Evolutionary conservation across 2,113 vertebrate genomes (phyloP), one percentile per base, ranked within the genome.

Genomic region (Siniperca knerii): DNA sequence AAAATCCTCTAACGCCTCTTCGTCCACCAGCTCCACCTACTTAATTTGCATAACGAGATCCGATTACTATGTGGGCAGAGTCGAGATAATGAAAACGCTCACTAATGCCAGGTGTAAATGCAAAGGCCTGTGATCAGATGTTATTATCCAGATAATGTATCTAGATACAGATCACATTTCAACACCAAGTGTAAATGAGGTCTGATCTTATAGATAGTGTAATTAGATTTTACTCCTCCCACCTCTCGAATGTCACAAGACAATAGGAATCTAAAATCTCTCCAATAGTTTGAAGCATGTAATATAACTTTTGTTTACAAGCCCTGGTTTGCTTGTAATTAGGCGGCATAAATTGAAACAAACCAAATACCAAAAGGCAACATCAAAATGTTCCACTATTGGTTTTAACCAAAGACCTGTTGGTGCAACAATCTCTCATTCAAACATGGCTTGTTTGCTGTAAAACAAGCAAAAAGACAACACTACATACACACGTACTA

Each of bases 11-110:
- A 29, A 29, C 29, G 29, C 29, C 29, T 29, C 29, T 29, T 29
- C 2, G 29, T 2, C 29, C 62, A 58, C 50, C 66, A 33, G 42
- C 21, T 67, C 42, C n/a, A 29, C 42, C 13, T 48, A 46, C 6
- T 18, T 68, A 4, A 69, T 82, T 54, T 75, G 64, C 73, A 81
- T 83, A 78, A 81, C 77, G 35, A 62, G 6, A 85, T 70, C 42
- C 3, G 6, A 85, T 73, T 82, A 79, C 54, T 46, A 29, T 9
- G 2, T 70, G 54, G 60, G 44, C 44, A 61, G 40, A 75, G 40
- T 21, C 15, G 5, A 64, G 29, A 57, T 44, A 81, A 80, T 50
- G 42, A 76, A 62, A 86, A 61, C 0, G 6, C 61, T 67, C 42
- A 68, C 61, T 68, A 62, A 83, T 68, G 55, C 67, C 58, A 37